Conservation (phyloP, 2,113 vertebrate species). For the Eptesicus fuscus region DNA sequence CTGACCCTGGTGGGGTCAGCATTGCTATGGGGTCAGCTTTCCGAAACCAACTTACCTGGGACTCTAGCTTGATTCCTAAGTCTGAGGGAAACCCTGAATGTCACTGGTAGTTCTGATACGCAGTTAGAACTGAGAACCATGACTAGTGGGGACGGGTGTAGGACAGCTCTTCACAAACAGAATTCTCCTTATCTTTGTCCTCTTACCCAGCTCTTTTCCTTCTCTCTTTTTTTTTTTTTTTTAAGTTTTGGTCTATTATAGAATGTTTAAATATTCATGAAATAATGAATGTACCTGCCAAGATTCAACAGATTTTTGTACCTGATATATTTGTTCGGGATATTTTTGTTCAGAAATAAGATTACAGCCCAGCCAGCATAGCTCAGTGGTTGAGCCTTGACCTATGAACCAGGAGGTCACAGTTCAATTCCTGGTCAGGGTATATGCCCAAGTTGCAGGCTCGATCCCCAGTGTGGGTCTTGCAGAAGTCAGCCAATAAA, state of each 20-base stretch:
- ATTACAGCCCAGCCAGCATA: background rate
- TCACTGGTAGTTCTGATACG: background rate
- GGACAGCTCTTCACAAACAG: background rate
- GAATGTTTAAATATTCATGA: background rate
- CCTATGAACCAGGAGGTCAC: too few species aligned
- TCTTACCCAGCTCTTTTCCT: background rate
- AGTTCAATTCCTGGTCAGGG: too few species aligned
- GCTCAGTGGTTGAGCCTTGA: too few species aligned
- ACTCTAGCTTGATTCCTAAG: background rate
- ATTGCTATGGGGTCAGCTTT: background rate
- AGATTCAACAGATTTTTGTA: background rate
- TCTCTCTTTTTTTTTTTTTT: background rate
- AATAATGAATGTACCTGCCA: background rate
- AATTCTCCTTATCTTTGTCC: background rate
- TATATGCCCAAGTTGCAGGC: too few species aligned
- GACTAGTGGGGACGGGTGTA: accelerated
- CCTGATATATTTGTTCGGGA: background rate
- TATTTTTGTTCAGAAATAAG: background rate
- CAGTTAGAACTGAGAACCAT: background rate
- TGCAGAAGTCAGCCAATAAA: too few species aligned
- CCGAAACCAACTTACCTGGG: background rate
- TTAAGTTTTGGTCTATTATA: background rate
- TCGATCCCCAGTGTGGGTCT: too few species aligned
- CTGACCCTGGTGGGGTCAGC: background rate
- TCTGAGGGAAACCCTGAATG: background rate